Base-by-base conservation (phyloP, 2,797 vertebrate species). In the Enteromius treurensis region DNA sequence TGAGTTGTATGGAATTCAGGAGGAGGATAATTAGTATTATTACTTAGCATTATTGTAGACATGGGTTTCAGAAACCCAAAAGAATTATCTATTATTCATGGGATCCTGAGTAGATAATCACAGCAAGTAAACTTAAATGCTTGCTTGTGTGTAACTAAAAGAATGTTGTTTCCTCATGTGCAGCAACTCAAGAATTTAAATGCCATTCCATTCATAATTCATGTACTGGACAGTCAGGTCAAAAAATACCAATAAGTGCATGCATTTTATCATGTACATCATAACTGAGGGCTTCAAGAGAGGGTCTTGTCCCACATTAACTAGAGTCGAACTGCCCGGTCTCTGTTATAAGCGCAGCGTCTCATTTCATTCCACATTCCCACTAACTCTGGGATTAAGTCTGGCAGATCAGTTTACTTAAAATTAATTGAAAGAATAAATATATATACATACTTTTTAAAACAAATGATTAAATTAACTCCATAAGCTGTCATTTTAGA, bases 401-500 rank as follows among this genome's bases (percentile, higher is more conserved):
- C 11, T 19, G 71, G 32, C 85, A 32, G 73, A 49, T 19, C 69
- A 74, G 76, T 77, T 87, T 82, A 83, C 76, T 81, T 83, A 32
- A 80, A 21, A 32, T 62, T 2, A 5, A 34, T 47, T n/a, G 32
- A 10, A 71, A 15, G 64, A 85, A 85, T 86, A 79, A 80, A 79
- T 60, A 81, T 74, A 49, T 9, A 53, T n/a, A 55, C 21, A 55
- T 55, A n/a, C 53, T 55, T n/a, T 58, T 11, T 11, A 42, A 42
- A 42, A 37, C 6, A 69, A 42, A 73, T 55, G 1, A 79, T 67
- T 88, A 86, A 88, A 81, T 86, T 75, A 84, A 90, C 81, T 85
- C 85, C 84, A 62, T 55, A 81, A 84, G 79, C 55, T 78, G 76
- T 77, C 53, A 86, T 77, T 88, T 60, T 81, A 80, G 58, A 73